Evolutionary conservation across 2,888 invertebrate genomes (phyloP).

Genomic region (Lepidochitona cinerea): DNA sequence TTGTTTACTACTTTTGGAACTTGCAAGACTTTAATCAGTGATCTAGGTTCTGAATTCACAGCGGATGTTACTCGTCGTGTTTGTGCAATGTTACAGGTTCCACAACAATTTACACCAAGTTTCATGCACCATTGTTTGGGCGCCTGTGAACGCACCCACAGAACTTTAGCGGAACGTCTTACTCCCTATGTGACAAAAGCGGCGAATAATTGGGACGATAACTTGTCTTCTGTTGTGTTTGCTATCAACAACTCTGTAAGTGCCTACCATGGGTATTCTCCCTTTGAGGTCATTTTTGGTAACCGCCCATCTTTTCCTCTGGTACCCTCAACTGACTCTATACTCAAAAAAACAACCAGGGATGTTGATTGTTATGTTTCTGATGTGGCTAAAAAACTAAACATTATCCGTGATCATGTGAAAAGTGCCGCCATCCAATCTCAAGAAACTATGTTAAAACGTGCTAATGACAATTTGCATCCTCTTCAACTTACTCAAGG

Average conservation of each 20-base stretch:
- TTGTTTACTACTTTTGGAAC: conserved; percentile 1
- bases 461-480: conserved; percentile 9
- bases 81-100: neutral
- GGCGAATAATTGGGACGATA: neutral
- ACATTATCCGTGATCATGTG: neutral
- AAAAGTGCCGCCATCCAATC: neutral
- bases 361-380: neutral
- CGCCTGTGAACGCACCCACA: neutral
- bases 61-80: neutral
- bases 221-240: neutral
- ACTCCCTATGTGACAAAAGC: neutral
- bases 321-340: neutral
- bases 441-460: conserved; percentile 10
- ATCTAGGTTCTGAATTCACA: conserved; percentile 8
- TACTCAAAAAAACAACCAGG: neutral
- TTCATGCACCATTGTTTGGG: conserved; percentile 7
- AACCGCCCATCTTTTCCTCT: neutral
- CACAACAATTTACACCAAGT: neutral
- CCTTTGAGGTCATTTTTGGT: conserved; percentile 13
- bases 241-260: neutral
- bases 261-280: neutral
- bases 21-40: neutral
- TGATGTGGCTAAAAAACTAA: neutral
- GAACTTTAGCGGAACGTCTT: neutral
- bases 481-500: conserved; percentile 16